These are phyloP conservation scores for Drosophila dunni DNA, from an alignment of 1,140 invertebrate genomes.

Conservation along the genomic window DNA sequence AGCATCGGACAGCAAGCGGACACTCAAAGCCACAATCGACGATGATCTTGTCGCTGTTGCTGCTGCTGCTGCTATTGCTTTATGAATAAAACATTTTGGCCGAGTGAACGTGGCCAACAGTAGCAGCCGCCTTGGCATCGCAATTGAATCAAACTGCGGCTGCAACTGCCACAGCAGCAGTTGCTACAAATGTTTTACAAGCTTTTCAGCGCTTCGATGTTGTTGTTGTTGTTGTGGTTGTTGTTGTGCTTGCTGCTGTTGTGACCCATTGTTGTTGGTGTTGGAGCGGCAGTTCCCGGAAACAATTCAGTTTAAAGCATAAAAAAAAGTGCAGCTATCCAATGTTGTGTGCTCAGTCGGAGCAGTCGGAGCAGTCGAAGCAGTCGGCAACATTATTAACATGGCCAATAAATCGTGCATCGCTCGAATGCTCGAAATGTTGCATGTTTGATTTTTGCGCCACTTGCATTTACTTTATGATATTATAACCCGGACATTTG, in stretches of 20 bases:
- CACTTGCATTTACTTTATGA: conserved; percentile 82
- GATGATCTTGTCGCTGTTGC: conserved; percentile 71
- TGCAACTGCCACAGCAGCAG: conserved; percentile 57
- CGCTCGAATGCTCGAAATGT: conserved; percentile 70
- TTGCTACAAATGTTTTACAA: conserved; percentile 83
- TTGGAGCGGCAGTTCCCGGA: conserved; percentile 71
- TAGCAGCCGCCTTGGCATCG: conserved; percentile 54
- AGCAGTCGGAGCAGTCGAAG: background rate
- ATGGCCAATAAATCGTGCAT: conserved; percentile 80
- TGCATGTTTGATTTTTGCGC: conserved; percentile 75
- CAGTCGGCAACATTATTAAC: conserved; percentile 57
- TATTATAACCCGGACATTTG: conserved; percentile 73
- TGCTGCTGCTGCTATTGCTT: conserved; percentile 48
- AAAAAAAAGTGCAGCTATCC: conserved; percentile 27
- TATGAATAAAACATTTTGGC: conserved; percentile 80
- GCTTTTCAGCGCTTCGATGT: conserved; percentile 76
- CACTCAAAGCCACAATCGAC: conserved; percentile 56
- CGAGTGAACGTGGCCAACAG: conserved; percentile 74
- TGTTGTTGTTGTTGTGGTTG: conserved; percentile 57
- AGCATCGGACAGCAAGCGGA: conserved; percentile 41
- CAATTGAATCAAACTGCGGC: conserved; percentile 44
- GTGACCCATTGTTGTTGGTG: conserved; percentile 68
- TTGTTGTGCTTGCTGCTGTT: conserved; percentile 46
- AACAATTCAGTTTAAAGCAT: conserved; percentile 77
- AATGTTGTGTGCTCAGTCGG: conserved; percentile 28